A percentile compares a stretch with the other conserved stretches of the same genome.
Conservation (phyloP, 2,888 invertebrate species). For the Nymphalis polychloros region DNA sequence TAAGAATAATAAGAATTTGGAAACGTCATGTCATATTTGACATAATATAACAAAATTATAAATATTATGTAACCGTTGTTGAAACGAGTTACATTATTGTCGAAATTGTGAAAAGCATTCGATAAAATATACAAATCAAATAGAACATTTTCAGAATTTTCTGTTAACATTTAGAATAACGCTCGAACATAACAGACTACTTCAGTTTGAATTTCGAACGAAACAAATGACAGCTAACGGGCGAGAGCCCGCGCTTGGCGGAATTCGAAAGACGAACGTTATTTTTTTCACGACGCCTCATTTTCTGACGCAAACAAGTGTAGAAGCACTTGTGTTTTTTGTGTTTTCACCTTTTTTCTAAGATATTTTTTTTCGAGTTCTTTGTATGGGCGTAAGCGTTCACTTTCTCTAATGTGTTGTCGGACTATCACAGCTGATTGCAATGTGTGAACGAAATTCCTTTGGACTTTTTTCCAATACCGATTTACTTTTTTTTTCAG, state of each 20-base stretch:
- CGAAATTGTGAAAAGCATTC: background rate
- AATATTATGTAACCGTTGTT: background rate
- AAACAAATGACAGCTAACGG: constrained; percentile 35
- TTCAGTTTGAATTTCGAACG: constrained; percentile 29
- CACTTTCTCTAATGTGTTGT: constrained; percentile 37
- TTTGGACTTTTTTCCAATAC: constrained; percentile 20
- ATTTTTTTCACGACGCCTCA: constrained; percentile 41
- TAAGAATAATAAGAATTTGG: too few relatives aligned
- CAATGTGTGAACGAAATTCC: constrained; percentile 27
- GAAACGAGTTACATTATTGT: background rate
- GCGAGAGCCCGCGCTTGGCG: constrained; percentile 17
- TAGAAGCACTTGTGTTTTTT: constrained; percentile 43
- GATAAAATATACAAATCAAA: constrained; percentile 22
- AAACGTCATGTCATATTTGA: too few relatives aligned
- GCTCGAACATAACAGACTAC: constrained; percentile 30
- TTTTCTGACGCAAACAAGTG: constrained; percentile 46
- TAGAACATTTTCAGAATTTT: constrained; percentile 20
- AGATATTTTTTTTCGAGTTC: constrained; percentile 39
- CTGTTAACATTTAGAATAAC: constrained; percentile 21
- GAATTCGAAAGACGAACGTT: constrained; percentile 40
- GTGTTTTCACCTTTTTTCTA: constrained; percentile 40
- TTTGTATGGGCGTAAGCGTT: constrained; percentile 41
- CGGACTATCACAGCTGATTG: constrained; percentile 39
- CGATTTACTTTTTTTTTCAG: constrained; percentile 19
- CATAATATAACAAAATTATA: too few relatives aligned